Percentiles rank a stretch among this genome's conserved stretches.
These are phyloP conservation scores for Mustela erminea DNA, from an alignment of 2,797 vertebrate species.

Conservation along the genomic window DNA sequence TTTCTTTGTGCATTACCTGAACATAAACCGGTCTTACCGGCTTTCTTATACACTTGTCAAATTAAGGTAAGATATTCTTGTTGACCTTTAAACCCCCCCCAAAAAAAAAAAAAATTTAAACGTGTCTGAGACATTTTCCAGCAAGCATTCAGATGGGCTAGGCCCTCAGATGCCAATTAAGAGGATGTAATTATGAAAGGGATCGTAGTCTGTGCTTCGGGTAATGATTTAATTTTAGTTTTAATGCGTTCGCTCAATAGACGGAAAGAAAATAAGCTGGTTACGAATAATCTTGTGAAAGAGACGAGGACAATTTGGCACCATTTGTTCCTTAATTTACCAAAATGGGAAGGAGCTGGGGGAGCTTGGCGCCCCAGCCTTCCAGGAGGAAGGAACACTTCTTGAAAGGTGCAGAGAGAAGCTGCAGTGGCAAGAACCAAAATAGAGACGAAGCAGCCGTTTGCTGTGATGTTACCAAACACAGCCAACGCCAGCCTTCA, in stretches of 20 bases:
- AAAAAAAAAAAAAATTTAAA: constrained; percentile 72
- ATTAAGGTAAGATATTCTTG: constrained; percentile 90
- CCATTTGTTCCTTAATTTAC: constrained; percentile 86
- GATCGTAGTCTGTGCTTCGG: constrained; percentile 83
- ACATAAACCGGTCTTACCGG: constrained; percentile 87
- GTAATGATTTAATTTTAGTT: constrained; percentile 88
- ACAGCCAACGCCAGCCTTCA: constrained; percentile 62
- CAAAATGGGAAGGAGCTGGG: constrained; percentile 80
- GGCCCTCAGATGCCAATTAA: constrained; percentile 87
- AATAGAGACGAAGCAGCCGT: constrained; percentile 58
- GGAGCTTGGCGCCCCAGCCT: constrained; percentile 77
- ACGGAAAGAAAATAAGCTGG: constrained; percentile 83
- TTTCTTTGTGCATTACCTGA: constrained; percentile 89
- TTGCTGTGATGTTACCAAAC: constrained; percentile 48
- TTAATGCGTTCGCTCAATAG: constrained; percentile 80
- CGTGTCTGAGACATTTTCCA: constrained; percentile 82
- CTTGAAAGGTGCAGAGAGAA: constrained; percentile 75
- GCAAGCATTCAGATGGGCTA: constrained; percentile 82
- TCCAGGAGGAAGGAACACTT: constrained; percentile 78
- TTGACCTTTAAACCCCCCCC: constrained; percentile 89
- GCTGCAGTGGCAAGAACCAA: constrained; percentile 62
- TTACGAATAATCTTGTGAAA: constrained; percentile 79
- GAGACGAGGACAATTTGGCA: constrained; percentile 84
- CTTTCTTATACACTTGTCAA: constrained; percentile 88
- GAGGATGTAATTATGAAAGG: constrained; percentile 85